phyloP scores from a whole-genome alignment of 1,140 invertebrate species.

The Phymastichus coffea region DNA sequence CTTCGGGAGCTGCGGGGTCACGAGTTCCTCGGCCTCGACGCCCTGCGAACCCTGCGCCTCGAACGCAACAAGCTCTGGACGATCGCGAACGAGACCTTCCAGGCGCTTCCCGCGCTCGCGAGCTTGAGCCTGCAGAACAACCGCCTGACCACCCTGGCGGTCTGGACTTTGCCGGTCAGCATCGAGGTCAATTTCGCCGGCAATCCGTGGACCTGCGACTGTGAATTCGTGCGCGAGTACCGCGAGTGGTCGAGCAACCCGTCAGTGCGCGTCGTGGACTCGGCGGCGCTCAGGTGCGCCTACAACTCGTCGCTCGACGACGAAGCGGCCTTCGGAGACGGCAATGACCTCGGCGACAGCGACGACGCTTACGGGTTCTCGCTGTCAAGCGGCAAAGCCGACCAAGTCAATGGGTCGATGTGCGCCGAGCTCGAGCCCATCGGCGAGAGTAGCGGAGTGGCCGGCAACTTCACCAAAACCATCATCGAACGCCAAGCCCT shows the following conservation, averaged over 20 bases:
- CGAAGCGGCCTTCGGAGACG: constrained; percentile 53
- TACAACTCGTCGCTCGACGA: constrained; percentile 64
- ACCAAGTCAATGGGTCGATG: constrained; percentile 43
- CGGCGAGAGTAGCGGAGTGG: constrained; percentile 62
- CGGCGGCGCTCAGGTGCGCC: constrained; percentile 62
- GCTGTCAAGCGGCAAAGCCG: constrained; percentile 29
- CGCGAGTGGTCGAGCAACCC: constrained; percentile 73
- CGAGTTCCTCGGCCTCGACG: constrained; percentile 76
- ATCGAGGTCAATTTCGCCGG: constrained; percentile 70
- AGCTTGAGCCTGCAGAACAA: constrained; percentile 78
- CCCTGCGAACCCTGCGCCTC: constrained; percentile 65
- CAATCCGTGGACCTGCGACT: constrained; percentile 88
- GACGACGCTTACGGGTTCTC: constrained; percentile 22
- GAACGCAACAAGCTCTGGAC: constrained; percentile 68
- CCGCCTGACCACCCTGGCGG: constrained; percentile 68
- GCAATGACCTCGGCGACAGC: constrained; percentile 34
- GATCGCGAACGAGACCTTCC: constrained; percentile 79
- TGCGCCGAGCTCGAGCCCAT: constrained; percentile 63
- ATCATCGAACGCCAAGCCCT: constrained; percentile 70
- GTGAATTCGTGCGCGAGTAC: constrained; percentile 77
- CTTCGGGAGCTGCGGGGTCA: constrained; percentile 75
- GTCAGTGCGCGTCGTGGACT: constrained; percentile 64
- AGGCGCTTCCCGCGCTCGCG: constrained; percentile 67
- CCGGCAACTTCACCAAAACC: constrained; percentile 70
- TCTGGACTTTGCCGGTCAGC: constrained; percentile 70